Percentiles rank a stretch among this genome's conserved stretches.
These are phyloP conservation scores for Hemitrygon akajei DNA, from an alignment of 2,797 vertebrate genomes.

Conservation along the genomic window DNA sequence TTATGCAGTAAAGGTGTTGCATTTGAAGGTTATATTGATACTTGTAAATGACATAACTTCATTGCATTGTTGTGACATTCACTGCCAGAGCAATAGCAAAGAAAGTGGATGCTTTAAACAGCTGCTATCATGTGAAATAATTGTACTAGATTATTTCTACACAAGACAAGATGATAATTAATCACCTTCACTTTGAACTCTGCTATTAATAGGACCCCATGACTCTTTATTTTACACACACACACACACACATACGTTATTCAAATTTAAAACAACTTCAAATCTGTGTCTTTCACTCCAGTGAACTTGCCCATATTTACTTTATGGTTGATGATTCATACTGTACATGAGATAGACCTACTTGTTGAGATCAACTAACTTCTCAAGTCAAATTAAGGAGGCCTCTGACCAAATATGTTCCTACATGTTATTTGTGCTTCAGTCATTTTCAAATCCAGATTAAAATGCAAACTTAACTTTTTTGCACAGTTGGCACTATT, in stretches of 20 bases:
- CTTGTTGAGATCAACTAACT: no score
- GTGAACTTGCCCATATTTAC: not conserved
- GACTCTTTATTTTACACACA: not conserved
- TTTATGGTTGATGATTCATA: not conserved
- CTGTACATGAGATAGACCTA: no score
- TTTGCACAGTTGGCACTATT: not conserved
- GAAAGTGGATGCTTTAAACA: not conserved
- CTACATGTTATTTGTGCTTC: not conserved
- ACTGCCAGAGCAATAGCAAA: not conserved
- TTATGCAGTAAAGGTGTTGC: not conserved
- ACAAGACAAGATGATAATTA: not conserved
- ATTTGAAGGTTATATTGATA: not conserved
- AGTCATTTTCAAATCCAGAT: not conserved
- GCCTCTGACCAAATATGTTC: not conserved
- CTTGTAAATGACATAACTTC: not conserved
- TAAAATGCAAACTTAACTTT: not conserved
- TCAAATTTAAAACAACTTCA: not conserved
- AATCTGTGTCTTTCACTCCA: not conserved
- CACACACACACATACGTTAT: not conserved
- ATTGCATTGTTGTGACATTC: not conserved
- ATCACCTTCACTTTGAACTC: constrained; percentile 17
- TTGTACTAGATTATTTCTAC: not conserved
- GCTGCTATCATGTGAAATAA: not conserved
- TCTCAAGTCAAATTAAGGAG: not conserved
- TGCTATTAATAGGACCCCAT: not conserved